Base-by-base conservation (phyloP, 2,797 vertebrate species). In the Anniella stebbinsi region DNA sequence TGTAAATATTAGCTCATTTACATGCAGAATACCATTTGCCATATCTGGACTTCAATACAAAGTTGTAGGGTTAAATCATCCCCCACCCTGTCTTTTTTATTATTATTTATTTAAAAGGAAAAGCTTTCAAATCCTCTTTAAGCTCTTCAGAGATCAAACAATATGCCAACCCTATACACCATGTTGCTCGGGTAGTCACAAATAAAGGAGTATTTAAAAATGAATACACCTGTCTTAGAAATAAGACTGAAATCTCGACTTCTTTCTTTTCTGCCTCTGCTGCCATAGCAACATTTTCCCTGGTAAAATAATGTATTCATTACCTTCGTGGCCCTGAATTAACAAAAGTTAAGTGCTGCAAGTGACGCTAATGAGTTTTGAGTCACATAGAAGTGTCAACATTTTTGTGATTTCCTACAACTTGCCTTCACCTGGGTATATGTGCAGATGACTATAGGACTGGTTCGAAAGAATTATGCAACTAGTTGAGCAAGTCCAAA, bases 21-120 rank as follows among this genome's bases (percentile, higher is more conserved):
- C 87, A 66, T 90, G 51, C 48, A 84, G 67, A 93, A 89, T 25
- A 85, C 66, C 36, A 60, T 60, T 86, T 7, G 41, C 28, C 33
- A 60, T 9, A 82, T 70, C 78, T 93, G 18, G 72, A 91, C 92
- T 93, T 85, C 88, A 93, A 1, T 88, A 30, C 77, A 83, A 81
- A 60, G 84, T 54, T 88, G 41, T 28, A 92, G 36, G 92, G 33
- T 90, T 25, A 76, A 93, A 41, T 2, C 72, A n/a, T n/a, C n/a
- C n/a, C n/a, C n/a, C n/a, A n/a, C n/a, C 38, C 33, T 12, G 0
- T 25, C 33, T 28, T 38, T 9, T 11, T 33, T n/a, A n/a, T n/a
- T n/a, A n/a, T n/a, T n/a, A n/a, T n/a, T n/a, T n/a, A n/a, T n/a
- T n/a, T n/a, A n/a, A n/a, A n/a, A 92, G 70, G 70, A 93, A 95